Base-by-base conservation (phyloP, 2,888 invertebrate genomes). In the Acanthoscelides obtectus region DNA sequence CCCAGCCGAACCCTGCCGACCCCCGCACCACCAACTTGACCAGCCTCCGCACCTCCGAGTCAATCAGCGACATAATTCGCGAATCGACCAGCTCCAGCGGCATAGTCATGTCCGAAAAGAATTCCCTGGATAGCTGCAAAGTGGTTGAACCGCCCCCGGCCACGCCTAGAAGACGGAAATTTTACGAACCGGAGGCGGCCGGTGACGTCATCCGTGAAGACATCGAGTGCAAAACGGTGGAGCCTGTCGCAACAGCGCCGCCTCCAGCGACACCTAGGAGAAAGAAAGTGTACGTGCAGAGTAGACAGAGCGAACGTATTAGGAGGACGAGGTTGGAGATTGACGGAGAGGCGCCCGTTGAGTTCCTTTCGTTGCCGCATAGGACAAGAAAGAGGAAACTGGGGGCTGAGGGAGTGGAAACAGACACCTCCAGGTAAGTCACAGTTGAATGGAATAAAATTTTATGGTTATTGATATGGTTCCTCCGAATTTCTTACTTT, bases 221-320 rank as follows among this genome's bases (percentile, higher is more conserved):
- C n/a, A n/a, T n/a, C n/a, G n/a, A n/a, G n/a, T n/a, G n/a, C n/a
- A n/a, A n/a, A n/a, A n/a, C n/a, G n/a, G n/a, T n/a, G n/a, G n/a
- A n/a, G 21, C 73, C 74, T 64, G 25, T 8, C 4, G 25, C 8
- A 25, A 8, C 25, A 5, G 4, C 25, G 25, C 45, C 45, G 1
- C 45, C 45, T 12, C 8, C 45, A 1, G 45, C 45, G 12, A 45
- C 45, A 17, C 45, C 45, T 12, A 45, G 45, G 17, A 45, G 12
- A 17, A 78, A 73, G 64, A 82, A 81, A 73, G 75, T 78, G 45
- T 82, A 81, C 72, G 78, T 79, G 64, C 83, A 82, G 72, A 81
- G 81, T 3, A 78, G 85, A 70, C 82, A 83, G 72, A 85, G 85
- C 75, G 85, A 85, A 71, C 76, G 86, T 71, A 85, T 86, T 73